phyloP scores from a whole-genome alignment of 2,113 vertebrate species.

The Vidua macroura region DNA sequence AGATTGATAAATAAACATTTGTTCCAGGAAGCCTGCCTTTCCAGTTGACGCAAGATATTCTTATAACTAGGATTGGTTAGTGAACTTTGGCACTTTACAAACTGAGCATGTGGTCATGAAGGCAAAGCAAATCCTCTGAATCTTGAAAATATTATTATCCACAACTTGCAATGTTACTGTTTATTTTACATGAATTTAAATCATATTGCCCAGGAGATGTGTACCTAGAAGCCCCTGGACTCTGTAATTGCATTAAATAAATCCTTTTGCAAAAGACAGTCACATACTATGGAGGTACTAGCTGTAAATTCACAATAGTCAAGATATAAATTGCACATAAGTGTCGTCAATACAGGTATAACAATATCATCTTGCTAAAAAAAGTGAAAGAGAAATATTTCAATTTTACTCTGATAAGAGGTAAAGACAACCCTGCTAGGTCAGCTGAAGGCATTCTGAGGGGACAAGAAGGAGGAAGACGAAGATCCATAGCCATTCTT shows the following conservation, averaged over 20 bases:
- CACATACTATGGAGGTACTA: neutral
- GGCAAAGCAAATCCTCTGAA: neutral
- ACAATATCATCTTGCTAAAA: neutral
- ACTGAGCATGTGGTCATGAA: neutral
- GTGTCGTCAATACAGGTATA: neutral
- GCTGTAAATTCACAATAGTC: neutral
- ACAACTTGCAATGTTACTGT: neutral
- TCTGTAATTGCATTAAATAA: neutral
- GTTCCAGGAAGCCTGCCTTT: neutral
- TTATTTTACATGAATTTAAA: neutral
- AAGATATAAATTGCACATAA: neutral
- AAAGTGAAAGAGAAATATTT: neutral
- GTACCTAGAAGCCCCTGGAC: neutral
- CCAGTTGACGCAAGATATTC: neutral
- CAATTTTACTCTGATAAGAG: neutral
- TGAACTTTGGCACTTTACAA: neutral
- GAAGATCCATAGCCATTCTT: neutral
- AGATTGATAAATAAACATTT: neutral
- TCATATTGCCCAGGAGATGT: neutral
- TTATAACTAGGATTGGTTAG: rapidly evolving
- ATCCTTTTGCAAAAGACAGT: neutral
- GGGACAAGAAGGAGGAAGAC: neutral
- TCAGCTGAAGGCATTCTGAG: neutral
- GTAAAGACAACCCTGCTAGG: neutral
- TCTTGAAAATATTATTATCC: neutral